Conservation (phyloP, 53 echinoderm and acorn worm species). For the Paelopatides confundens region DNA sequence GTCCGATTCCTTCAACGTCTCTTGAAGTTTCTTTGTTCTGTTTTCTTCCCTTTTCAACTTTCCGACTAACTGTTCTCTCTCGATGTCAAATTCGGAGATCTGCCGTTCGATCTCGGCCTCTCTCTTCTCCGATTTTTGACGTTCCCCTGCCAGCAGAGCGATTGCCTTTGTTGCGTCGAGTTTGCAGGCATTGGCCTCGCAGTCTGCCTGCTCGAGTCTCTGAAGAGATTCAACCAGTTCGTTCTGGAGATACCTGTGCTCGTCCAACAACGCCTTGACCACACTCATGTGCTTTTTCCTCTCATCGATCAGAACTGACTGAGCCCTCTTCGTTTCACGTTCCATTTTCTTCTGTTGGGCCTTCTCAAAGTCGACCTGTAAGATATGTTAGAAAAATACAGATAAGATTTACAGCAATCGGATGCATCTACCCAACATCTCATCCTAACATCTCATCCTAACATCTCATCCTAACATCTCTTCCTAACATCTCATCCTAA, state of each 20-base stretch:
- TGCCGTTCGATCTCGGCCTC: constrained; percentile 95
- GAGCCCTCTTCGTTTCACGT: constrained; percentile 85
- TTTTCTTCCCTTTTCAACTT: constrained; percentile 87
- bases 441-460: too few relatives aligned
- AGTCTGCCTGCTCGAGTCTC: constrained; percentile 76
- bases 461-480: too few relatives aligned
- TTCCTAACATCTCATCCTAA: too few relatives aligned
- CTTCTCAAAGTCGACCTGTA: constrained; percentile 96
- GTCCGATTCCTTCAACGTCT: constrained; percentile 61
- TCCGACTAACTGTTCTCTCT: constrained; percentile 91
- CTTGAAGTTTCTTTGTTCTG: constrained; percentile 81
- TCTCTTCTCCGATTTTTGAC: constrained; percentile 73
- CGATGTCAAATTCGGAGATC: constrained; percentile 94
- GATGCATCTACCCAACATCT: too few relatives aligned
- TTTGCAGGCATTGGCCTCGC: constrained; percentile 71
- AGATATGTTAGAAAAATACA: neutral
- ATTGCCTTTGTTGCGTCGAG: constrained; percentile 69
- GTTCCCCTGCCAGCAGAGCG: constrained; percentile 54
- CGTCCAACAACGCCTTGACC: constrained; percentile 84
- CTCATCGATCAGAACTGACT: constrained; percentile 79
- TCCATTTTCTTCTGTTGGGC: constrained; percentile 97
- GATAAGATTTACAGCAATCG: too few relatives aligned
- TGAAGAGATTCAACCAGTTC: constrained; percentile 81
- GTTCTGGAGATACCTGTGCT: constrained; percentile 70
- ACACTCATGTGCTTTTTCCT: constrained; percentile 85